A percentile compares a stretch with the other conserved stretches of the same genome.
Evolutionary conservation across 1,140 invertebrate genomes (phyloP).

Genomic region (Sminthurinus signatus): DNA sequence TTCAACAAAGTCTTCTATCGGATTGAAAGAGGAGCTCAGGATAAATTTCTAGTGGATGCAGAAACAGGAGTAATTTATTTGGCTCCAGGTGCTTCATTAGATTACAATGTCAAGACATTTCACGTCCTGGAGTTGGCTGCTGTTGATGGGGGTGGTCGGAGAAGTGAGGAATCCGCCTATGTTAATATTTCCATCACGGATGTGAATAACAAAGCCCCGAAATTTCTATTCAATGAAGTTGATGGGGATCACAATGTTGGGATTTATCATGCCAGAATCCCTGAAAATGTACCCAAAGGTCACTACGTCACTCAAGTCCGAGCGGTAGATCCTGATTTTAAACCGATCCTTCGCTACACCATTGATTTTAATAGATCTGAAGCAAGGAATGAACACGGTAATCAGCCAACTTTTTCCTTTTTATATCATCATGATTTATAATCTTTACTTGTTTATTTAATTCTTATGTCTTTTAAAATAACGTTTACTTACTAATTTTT

Average conservation of each 20-base stretch:
- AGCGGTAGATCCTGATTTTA: slow-evolving; percentile 63
- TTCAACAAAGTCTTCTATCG: slow-evolving; percentile 82
- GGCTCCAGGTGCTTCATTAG: slow-evolving; percentile 74
- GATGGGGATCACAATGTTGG: slow-evolving; percentile 46
- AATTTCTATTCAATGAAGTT: slow-evolving; percentile 63
- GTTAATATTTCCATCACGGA: slow-evolving; percentile 73
- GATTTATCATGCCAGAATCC: slow-evolving; percentile 33
- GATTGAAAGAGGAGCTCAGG: slow-evolving; percentile 75
- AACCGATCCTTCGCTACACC: slow-evolving; percentile 58
- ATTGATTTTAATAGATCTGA: slow-evolving; percentile 60
- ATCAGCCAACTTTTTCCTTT: too few species aligned
- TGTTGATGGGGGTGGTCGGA: slow-evolving; percentile 75
- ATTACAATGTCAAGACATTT: slow-evolving; percentile 55
- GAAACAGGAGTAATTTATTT: slow-evolving; percentile 75
- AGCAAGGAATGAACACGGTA: slow-evolving; percentile 72
- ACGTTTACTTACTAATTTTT: too few species aligned
- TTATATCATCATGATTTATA: too few species aligned
- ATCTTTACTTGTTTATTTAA: too few species aligned
- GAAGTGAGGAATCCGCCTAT: slow-evolving; percentile 59
- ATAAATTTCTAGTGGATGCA: slow-evolving; percentile 86
- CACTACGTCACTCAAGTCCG: slow-evolving; percentile 46
- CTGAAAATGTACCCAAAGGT: slow-evolving; percentile 32
- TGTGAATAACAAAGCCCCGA: slow-evolving; percentile 58
- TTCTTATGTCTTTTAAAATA: too few species aligned
- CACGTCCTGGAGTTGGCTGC: slow-evolving; percentile 57